These are phyloP conservation scores for Epinephelus fuscoguttatus DNA, from an alignment of 2,113 vertebrate genomes.

Conservation along the genomic window DNA sequence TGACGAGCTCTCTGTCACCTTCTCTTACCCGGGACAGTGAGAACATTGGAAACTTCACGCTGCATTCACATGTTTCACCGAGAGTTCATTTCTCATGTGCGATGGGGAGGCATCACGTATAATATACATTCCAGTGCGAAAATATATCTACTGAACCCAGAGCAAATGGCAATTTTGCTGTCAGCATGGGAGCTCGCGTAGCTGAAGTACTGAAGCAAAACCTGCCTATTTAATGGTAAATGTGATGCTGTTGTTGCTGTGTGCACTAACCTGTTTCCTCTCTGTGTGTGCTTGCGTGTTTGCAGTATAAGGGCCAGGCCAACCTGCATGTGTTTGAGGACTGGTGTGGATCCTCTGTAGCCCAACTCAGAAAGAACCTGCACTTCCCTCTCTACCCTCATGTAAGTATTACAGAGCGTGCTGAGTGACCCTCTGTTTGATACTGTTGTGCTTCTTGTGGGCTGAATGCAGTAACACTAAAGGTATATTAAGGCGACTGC, in stretches of 20 bases:
- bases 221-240: slow-evolving; percentile 12
- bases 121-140: background rate
- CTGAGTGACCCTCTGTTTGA: background rate
- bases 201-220: background rate
- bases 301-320: slow-evolving; percentile 93
- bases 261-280: slow-evolving; percentile 28
- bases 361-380: slow-evolving; percentile 94
- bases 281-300: slow-evolving; percentile 64
- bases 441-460: background rate
- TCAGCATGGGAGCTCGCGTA: background rate
- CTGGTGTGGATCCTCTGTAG: slow-evolving; percentile 95
- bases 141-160: background rate
- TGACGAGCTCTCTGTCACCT: slow-evolving; percentile 45
- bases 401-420: slow-evolving; percentile 85
- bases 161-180: slow-evolving; percentile 5
- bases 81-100: background rate
- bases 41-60: slow-evolving; percentile 18
- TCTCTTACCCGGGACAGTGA: slow-evolving; percentile 34
- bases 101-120: background rate
- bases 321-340: slow-evolving; percentile 99
- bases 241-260: background rate
- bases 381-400: slow-evolving; percentile 98
- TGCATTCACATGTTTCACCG: slow-evolving; percentile 13
- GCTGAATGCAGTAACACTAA: background rate
- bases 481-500: background rate